These are phyloP conservation scores for Thymelicus acteon DNA, from an alignment of 2,888 invertebrate genomes.

Conservation along the genomic window DNA sequence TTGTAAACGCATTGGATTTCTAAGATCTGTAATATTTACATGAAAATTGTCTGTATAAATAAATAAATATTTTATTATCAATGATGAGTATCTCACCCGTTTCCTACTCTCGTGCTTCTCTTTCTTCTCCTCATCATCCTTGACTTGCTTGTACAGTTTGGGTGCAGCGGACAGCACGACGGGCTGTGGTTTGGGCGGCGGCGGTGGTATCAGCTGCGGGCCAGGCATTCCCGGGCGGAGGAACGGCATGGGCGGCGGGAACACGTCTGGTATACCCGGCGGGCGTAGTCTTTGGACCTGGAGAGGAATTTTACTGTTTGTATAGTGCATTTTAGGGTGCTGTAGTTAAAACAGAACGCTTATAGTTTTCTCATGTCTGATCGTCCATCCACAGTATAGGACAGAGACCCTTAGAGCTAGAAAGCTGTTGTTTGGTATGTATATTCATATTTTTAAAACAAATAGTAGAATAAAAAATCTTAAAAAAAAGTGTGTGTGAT, in stretches of 20 bases:
- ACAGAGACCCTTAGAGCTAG: too few relatives aligned
- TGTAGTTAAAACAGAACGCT: too few relatives aligned
- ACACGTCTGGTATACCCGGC: conserved; percentile 53
- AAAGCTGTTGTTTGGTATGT: too few relatives aligned
- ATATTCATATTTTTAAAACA: too few relatives aligned
- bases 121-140: conserved; percentile 69
- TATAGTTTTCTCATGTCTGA: too few relatives aligned
- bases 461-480: too few relatives aligned
- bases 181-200: conserved; percentile 82
- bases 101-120: conserved; percentile 67
- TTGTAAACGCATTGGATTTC: too few relatives aligned
- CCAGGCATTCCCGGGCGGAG: conserved; percentile 67
- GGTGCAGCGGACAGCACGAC: conserved; percentile 89
- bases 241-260: conserved; percentile 70
- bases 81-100: conserved; percentile 52
- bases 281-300: conserved; percentile 70
- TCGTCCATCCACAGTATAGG: too few relatives aligned
- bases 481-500: too few relatives aligned
- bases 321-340: too few relatives aligned
- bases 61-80: not conserved
- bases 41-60: not conserved
- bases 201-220: conserved; percentile 71
- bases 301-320: conserved; percentile 1
- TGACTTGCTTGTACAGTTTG: conserved; percentile 86
- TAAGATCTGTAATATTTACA: too few relatives aligned